Evolutionary conservation across 2,888 invertebrate species (phyloP).

Genomic region (Callinectes sapidus): DNA sequence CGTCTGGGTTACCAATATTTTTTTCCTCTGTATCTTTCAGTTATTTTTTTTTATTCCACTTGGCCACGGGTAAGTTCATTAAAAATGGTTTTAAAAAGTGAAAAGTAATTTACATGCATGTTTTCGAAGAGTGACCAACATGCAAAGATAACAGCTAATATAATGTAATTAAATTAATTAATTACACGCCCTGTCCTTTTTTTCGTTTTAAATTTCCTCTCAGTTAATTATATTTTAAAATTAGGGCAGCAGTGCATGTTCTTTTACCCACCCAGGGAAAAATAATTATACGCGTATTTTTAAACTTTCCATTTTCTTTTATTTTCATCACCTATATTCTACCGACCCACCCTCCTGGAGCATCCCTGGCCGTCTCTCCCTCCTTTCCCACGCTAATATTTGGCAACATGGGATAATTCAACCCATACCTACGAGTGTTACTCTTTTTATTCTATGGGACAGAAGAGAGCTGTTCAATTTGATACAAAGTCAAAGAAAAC

Average conservation of each 20-base stretch:
- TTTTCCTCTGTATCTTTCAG: background rate
- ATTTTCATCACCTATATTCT: background rate
- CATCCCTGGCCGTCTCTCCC: background rate
- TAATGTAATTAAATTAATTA: conserved; percentile 24
- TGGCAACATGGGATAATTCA: background rate
- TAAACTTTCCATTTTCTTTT: background rate
- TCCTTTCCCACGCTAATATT: background rate
- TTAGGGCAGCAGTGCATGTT: conserved; percentile 22
- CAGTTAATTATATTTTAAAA: conserved; percentile 29
- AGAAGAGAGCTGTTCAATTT: background rate
- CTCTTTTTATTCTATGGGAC: background rate
- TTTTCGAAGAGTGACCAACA: background rate
- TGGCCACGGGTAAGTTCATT: background rate
- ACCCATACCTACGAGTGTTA: background rate
- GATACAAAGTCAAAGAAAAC: background rate
- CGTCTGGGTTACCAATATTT: background rate
- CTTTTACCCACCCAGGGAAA: background rate
- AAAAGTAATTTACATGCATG: background rate
- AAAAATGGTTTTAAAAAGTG: background rate
- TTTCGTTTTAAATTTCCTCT: background rate
- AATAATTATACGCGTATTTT: background rate
- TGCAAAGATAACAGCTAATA: conserved; percentile 9
- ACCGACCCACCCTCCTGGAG: background rate
- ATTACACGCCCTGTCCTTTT: background rate
- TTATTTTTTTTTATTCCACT: background rate